phyloP scores from a whole-genome alignment of 2,113 vertebrate species.

The Bathybates hornii region DNA sequence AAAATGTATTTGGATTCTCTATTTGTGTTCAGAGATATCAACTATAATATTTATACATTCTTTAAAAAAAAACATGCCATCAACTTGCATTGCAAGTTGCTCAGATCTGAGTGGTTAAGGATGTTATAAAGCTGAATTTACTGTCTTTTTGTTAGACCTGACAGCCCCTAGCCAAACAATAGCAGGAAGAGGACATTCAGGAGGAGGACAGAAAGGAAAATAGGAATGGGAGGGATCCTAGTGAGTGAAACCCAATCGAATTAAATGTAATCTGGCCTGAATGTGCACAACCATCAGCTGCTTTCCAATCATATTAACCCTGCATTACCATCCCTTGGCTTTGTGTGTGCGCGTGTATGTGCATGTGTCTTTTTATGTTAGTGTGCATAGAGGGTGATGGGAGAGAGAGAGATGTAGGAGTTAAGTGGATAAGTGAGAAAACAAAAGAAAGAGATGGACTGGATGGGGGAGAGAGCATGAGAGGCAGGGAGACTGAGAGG shows the following conservation, averaged over 20 bases:
- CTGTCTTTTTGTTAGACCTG: slow-evolving; percentile 1
- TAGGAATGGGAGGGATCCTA: slow-evolving; percentile 29
- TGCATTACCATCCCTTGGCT: slow-evolving; percentile 79
- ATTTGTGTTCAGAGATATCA: background rate
- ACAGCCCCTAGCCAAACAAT: slow-evolving; percentile 32
- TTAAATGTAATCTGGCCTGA: slow-evolving; percentile 92
- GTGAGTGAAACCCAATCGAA: slow-evolving; percentile 83
- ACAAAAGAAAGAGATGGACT: slow-evolving; percentile 30
- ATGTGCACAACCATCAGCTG: slow-evolving; percentile 85
- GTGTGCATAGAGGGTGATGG: background rate
- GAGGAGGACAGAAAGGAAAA: background rate
- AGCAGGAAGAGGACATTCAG: slow-evolving; percentile 24
- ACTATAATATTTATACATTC: background rate
- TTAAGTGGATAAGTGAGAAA: slow-evolving; percentile 51
- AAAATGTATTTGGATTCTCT: background rate
- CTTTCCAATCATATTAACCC: slow-evolving; percentile 88
- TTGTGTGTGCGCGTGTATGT: background rate
- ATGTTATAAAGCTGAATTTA: background rate
- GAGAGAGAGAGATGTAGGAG: slow-evolving; percentile 25
- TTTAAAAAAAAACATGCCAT: background rate
- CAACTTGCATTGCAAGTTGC: background rate
- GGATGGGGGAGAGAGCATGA: background rate
- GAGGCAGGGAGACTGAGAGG: background rate
- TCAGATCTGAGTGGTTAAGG: background rate
- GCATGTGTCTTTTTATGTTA: background rate